Conservation (phyloP, 2,797 vertebrate genomes). For the Eurystomus glaucurus region DNA sequence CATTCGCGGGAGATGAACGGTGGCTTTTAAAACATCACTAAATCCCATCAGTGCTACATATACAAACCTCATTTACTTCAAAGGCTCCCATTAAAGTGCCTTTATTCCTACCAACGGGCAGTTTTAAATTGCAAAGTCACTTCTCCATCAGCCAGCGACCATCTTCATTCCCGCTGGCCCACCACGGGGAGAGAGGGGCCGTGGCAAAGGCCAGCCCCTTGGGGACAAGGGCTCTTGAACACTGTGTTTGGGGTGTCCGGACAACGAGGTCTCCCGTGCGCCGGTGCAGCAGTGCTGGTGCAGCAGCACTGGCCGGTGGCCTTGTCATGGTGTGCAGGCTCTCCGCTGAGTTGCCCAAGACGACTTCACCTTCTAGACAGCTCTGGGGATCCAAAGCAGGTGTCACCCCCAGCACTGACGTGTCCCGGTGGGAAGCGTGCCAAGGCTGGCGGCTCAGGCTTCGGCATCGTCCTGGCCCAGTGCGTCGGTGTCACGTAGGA, state of each 20-base stretch:
- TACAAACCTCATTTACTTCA: conserved; percentile 55
- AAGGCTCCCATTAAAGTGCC: conserved; percentile 22
- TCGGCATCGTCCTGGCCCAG: background rate
- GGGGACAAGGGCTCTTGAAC: background rate
- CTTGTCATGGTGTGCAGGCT: background rate
- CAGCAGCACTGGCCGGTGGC: background rate
- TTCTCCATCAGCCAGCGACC: background rate
- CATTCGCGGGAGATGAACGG: background rate
- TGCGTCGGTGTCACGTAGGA: background rate
- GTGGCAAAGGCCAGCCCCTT: background rate
- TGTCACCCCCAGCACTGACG: rapidly evolving
- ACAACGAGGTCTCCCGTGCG: background rate
- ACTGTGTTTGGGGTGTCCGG: rapidly evolving
- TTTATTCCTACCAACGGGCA: background rate
- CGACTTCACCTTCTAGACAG: background rate
- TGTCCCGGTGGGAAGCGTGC: rapidly evolving
- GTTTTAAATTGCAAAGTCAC: conserved; percentile 33
- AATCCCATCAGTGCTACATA: conserved; percentile 30
- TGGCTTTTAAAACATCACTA: conserved; percentile 57
- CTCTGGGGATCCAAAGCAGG: background rate
- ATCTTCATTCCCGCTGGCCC: background rate
- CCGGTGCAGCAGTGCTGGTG: rapidly evolving
- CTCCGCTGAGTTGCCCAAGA: background rate
- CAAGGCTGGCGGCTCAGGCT: background rate
- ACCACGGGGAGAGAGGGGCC: background rate